Conservation (phyloP, 2,113 vertebrate genomes). For the Actenoides lindsayi region DNA sequence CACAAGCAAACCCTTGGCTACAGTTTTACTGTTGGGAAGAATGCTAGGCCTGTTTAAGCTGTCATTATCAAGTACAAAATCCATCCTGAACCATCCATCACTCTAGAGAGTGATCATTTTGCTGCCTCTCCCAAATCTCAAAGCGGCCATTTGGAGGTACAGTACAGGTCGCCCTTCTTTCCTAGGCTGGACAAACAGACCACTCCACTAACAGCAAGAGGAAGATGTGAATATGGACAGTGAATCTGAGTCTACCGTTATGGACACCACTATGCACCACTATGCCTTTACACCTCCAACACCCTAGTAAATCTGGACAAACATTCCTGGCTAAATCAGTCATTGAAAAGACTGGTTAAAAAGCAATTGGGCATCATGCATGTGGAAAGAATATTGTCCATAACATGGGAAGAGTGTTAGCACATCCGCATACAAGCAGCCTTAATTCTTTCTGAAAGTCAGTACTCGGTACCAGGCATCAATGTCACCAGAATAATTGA, state of each 20-base stretch:
- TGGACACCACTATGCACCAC: accelerated
- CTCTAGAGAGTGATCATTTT: background rate
- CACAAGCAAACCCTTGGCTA: background rate
- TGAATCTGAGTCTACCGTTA: background rate
- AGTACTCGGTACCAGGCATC: background rate
- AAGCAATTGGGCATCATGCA: background rate
- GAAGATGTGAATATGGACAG: background rate
- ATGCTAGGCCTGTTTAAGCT: background rate
- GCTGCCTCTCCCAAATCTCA: background rate
- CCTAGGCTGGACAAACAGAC: background rate
- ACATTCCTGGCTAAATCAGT: background rate
- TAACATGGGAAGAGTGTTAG: background rate
- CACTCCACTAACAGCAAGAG: background rate
- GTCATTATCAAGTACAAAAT: background rate
- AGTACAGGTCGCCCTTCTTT: background rate
- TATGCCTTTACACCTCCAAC: background rate
- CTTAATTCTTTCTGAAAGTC: background rate
- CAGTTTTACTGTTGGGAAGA: background rate
- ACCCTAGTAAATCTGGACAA: background rate
- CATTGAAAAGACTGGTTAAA: background rate
- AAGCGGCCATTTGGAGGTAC: background rate
- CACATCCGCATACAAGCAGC: background rate
- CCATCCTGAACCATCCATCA: background rate
- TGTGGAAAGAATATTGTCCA: background rate
- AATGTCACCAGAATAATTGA: background rate